Base-by-base conservation (phyloP, 2,888 invertebrate genomes). In the Tupiocoris notatus region DNA sequence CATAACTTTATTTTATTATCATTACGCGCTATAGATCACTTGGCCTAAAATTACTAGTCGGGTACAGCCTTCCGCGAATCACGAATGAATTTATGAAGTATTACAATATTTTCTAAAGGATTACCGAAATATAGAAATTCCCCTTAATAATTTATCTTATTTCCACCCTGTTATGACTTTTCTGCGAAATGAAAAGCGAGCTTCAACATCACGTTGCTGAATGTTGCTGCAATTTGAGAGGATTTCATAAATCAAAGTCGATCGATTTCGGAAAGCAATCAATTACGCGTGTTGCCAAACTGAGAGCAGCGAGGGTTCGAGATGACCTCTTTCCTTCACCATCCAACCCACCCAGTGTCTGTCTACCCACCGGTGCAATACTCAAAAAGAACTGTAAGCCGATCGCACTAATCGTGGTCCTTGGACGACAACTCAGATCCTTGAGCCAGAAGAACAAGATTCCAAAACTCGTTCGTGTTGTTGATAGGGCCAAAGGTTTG, bases 181-280 rank as follows among this genome's bases (percentile, higher is more conserved):
- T n/a, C n/a, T n/a, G n/a, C n/a, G n/a, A n/a, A n/a, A n/a, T n/a
- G n/a, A n/a, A n/a, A n/a, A n/a, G n/a, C n/a, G n/a, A n/a, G n/a
- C n/a, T n/a, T n/a, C n/a, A n/a, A n/a, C n/a, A n/a, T n/a, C n/a
- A n/a, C n/a, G n/a, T n/a, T n/a, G n/a, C n/a, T n/a, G n/a, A 39
- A 39, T 39, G 12, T 39, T 39, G 39, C 39, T 39, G 39, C 39
- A 12, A 7, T 54, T 57, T 22, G 22, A n/a, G 2, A 20, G 23
- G 3, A 56, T 3, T 16, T 17, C 67, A 67, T 67, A 67, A 67
- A 67, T 67, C 67, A 67, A 65, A 67, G 54, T 67, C 67, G 22
- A 57, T 39, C 54, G 54, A 57, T 67, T 39, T 39, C 39, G 39
- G 39, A 39, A 39, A 39, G 39, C 39, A 67, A 67, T 67, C 57